Conservation (phyloP, 2,113 vertebrate genomes). For the Cyphomyrus plagiostoma region DNA sequence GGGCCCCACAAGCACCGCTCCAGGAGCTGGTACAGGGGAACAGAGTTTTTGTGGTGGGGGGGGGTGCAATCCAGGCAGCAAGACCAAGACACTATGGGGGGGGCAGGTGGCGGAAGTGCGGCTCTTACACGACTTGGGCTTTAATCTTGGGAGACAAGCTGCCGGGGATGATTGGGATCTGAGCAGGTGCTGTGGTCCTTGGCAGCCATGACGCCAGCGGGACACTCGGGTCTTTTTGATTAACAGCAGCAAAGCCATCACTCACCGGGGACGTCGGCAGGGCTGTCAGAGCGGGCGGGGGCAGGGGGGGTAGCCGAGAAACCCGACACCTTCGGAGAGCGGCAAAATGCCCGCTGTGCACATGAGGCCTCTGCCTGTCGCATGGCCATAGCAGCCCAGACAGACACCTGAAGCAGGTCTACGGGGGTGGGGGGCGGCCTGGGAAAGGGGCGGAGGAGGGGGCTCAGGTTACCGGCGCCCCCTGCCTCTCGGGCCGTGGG, state of each 20-base stretch:
- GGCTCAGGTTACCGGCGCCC: constrained; percentile 40
- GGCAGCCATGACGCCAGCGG: not conserved
- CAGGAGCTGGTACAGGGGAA: not conserved
- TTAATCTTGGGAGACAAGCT: not conserved
- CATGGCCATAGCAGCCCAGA: constrained; percentile 23
- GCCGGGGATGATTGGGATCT: not conserved
- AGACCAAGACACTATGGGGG: not conserved
- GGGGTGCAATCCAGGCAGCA: not conserved
- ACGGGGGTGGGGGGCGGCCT: constrained; percentile 30
- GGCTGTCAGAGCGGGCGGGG: not conserved
- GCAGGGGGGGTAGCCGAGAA: not conserved
- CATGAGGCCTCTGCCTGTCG: constrained; percentile 26
- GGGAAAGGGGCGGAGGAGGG: constrained; percentile 35
- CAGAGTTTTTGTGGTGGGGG: not conserved
- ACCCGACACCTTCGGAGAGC: not conserved
- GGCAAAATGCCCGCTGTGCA: not conserved
- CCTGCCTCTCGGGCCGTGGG: constrained; percentile 35
- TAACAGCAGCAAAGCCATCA: constrained; percentile 1
- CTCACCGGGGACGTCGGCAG: constrained; percentile 1
- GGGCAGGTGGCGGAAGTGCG: not conserved
- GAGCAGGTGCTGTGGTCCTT: not conserved
- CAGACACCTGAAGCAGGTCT: constrained; percentile 28
- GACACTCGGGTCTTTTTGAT: constrained; percentile 1
- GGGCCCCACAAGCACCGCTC: not conserved
- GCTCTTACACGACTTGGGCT: not conserved